Base-by-base conservation (phyloP, 2,797 vertebrate species). In the Pachyuromys duprasi region DNA sequence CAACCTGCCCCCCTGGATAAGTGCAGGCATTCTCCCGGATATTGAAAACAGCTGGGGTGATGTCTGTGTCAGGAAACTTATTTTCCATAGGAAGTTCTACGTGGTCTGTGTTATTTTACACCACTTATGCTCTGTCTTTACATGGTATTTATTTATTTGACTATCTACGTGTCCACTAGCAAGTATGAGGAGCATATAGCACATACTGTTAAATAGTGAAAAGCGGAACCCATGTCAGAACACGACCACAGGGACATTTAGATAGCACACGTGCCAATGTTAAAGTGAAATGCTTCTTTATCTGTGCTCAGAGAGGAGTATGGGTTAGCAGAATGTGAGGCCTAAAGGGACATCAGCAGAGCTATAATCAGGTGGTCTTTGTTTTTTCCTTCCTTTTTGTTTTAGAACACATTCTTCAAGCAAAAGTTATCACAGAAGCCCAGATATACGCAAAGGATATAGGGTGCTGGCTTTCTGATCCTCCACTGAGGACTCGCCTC, bases 1-100 rank as follows among this genome's bases (percentile, higher is more conserved):
- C 49, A 24, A 12, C 33, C 86, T 49, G 49, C 78, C 18, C 22
- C 33, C 20, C 72, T 92, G 60, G 36, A 17, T 87, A 72, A 17
- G 93, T 28, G 17, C n/a, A 11, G 93, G 39, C 36, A 55, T 89
- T 96, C 74, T 89, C 55, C 24, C 62, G 57, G 36, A 14, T 70
- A 57, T 26, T 0, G 11, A 95, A 87, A 87, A 60, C 39, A 88
- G 72, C 45, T 90, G 45, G 33, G 20, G 55, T 69, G 87, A 42
- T 5, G 8, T 62, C 76, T 84, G 78, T 55, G 33, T n/a, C 39
- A 88, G 83, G 33, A 96, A 97, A 65, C 12, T 75, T 42, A 75
- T 86, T 96, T 92, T 89, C 80, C n/a, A 49, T 39, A 49, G 63
- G 62, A 90, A 67, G 15, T 80, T 70, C 57, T 91, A 60, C 8